Evolutionary conservation across 2,888 invertebrate genomes (phyloP).

Genomic region (Epinotia nisella): DNA sequence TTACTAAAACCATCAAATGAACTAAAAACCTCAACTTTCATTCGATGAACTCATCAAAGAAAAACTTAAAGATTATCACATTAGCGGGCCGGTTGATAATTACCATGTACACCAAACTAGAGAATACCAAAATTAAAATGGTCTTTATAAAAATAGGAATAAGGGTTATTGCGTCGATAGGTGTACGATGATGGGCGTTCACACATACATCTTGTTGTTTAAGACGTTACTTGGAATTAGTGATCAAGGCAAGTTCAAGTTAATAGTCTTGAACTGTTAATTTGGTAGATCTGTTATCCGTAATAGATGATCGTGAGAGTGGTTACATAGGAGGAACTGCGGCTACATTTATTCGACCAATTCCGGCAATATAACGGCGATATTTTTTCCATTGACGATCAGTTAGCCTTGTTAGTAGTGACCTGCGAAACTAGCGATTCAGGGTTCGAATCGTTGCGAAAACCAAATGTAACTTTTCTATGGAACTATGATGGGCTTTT

Average conservation of each 20-base stretch:
- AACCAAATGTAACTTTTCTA: too few relatives aligned
- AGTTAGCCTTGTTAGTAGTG: too few relatives aligned
- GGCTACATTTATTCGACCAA: background rate
- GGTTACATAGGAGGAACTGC: background rate
- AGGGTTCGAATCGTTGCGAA: too few relatives aligned
- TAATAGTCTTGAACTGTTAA: conserved; percentile 72
- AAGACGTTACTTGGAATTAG: conserved; percentile 77
- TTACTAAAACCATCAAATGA: conserved; percentile 45
- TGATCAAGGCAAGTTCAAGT: conserved; percentile 58
- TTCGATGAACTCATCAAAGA: conserved; percentile 79
- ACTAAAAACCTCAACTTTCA: conserved; percentile 48
- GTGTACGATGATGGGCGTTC: conserved; percentile 75
- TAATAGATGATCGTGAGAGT: conserved; percentile 72
- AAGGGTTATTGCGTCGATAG: conserved; percentile 24
- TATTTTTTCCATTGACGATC: too few relatives aligned
- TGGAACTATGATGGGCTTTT: too few relatives aligned
- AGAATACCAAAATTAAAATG: background rate
- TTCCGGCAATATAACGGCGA: background rate
- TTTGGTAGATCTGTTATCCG: conserved; percentile 71
- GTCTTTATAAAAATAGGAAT: conserved; percentile 3
- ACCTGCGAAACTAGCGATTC: too few relatives aligned
- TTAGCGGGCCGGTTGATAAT: conserved; percentile 76
- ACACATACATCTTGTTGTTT: conserved; percentile 80
- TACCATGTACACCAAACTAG: conserved; percentile 55
- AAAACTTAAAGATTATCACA: conserved; percentile 76